Conservation (phyloP, 1,140 invertebrate species). For the Nasonia vitripennis region DNA sequence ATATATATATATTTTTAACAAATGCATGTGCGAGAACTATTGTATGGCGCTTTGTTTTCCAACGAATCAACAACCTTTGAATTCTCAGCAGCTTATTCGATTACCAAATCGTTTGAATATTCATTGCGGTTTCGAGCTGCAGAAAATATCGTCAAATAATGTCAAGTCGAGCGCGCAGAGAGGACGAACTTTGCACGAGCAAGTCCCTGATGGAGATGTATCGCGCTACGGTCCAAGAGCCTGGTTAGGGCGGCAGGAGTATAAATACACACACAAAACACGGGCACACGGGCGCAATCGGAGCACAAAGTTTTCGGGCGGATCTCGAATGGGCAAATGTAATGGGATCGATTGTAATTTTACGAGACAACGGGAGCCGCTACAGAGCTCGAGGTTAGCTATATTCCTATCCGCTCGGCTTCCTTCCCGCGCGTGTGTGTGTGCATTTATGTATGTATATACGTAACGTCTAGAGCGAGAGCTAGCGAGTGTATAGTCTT, state of each 20-base stretch:
- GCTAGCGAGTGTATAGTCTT: conserved; percentile 28
- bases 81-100: background rate
- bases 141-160: too few species aligned
- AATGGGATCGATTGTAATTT: conserved; percentile 41
- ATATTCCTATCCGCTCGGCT: background rate
- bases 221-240: background rate
- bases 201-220: background rate
- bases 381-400: background rate
- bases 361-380: conserved; percentile 28
- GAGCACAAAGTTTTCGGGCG: background rate
- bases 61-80: background rate
- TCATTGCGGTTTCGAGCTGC: too few species aligned
- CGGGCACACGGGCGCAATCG: background rate
- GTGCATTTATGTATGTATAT: background rate
- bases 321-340: conserved; percentile 29
- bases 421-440: background rate
- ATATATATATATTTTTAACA: too few species aligned
- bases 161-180: too few species aligned
- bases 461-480: background rate
- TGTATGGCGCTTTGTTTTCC: too few species aligned
- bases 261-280: too few species aligned
- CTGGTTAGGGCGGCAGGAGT: background rate
- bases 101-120: background rate
- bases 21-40: too few species aligned
- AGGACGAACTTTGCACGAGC: background rate